A percentile compares a stretch with the other conserved stretches of the same genome.
Conservation (phyloP, 2,797 vertebrate species). For the Benthosema pterotum region DNA sequence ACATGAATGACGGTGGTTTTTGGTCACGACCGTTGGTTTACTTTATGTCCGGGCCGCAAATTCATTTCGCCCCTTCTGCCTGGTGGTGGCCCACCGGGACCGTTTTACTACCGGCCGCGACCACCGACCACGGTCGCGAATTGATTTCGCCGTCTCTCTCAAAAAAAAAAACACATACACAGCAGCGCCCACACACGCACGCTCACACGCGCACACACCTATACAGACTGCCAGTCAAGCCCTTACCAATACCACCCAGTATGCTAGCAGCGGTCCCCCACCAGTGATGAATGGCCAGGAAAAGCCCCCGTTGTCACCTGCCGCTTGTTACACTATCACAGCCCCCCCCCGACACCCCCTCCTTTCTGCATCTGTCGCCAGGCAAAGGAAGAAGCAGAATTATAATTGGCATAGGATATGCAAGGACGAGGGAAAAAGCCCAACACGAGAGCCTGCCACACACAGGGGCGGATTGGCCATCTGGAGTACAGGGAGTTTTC, state of each 20-base stretch:
- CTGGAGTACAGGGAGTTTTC: too few species aligned
- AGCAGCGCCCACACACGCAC: background rate
- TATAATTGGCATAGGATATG: constrained; percentile 52
- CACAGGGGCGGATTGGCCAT: too few species aligned
- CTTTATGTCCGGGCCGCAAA: too few species aligned
- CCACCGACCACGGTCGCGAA: too few species aligned
- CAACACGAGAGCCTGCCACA: constrained; percentile 33
- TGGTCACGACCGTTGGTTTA: too few species aligned
- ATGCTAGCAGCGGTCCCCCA: constrained; percentile 49
- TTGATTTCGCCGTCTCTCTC: too few species aligned
- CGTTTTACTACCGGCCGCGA: too few species aligned
- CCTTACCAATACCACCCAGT: constrained; percentile 58
- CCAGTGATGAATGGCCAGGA: constrained; percentile 70
- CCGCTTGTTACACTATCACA: constrained; percentile 36
- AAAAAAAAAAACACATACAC: too few species aligned
- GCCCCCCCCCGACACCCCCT: constrained; percentile 55
- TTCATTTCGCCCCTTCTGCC: too few species aligned
- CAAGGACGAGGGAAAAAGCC: constrained; percentile 43
- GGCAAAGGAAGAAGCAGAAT: background rate
- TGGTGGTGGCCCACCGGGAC: too few species aligned
- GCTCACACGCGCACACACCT: constrained; percentile 15
- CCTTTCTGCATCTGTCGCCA: background rate
- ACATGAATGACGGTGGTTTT: too few species aligned
- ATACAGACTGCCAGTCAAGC: constrained; percentile 57
- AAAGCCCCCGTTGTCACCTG: constrained; percentile 49